A percentile compares a stretch with the other conserved stretches of the same genome.
phyloP scores from a whole-genome alignment of 2,113 vertebrate genomes.

The Lucifuga dentata region DNA sequence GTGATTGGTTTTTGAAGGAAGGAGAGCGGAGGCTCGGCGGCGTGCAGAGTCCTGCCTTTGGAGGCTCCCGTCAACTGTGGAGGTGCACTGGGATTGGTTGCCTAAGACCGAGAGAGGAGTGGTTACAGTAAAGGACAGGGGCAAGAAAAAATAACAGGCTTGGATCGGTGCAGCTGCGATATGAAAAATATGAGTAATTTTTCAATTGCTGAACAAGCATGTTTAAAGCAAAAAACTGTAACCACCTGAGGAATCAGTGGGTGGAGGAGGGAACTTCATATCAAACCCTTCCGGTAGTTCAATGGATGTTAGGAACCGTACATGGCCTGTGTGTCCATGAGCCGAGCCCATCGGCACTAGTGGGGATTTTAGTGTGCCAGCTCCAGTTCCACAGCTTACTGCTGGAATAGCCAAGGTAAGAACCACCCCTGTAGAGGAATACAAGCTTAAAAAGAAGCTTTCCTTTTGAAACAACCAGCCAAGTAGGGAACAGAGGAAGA shows the following conservation, averaged over 20 bases:
- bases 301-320: slow-evolving; percentile 95
- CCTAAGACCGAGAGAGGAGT: slow-evolving; percentile 45
- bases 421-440: slow-evolving; percentile 85
- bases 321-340: slow-evolving; percentile 97
- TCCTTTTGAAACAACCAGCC: too few species aligned
- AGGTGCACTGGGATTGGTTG: slow-evolving; percentile 70
- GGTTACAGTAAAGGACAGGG: not conserved
- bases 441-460: not conserved
- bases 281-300: slow-evolving; percentile 93
- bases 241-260: slow-evolving; percentile 74
- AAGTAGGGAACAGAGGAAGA: too few species aligned
- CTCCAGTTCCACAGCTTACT: slow-evolving; percentile 80
- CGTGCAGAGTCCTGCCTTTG: slow-evolving; percentile 86
- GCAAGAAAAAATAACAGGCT: not conserved
- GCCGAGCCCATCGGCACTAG: slow-evolving; percentile 90
- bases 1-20: slow-evolving; percentile 87
- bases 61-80: slow-evolving; percentile 77
- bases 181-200: too few species aligned
- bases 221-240: not conserved
- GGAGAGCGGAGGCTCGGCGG: slow-evolving; percentile 78
- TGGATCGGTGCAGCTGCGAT: too few species aligned
- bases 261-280: slow-evolving; percentile 83
- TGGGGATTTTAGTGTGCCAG: slow-evolving; percentile 79
- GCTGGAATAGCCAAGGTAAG: slow-evolving; percentile 87
- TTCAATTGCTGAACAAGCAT: not conserved